Base-by-base conservation (phyloP, 2,113 vertebrate species). In the Trochalopteron elliotii region DNA sequence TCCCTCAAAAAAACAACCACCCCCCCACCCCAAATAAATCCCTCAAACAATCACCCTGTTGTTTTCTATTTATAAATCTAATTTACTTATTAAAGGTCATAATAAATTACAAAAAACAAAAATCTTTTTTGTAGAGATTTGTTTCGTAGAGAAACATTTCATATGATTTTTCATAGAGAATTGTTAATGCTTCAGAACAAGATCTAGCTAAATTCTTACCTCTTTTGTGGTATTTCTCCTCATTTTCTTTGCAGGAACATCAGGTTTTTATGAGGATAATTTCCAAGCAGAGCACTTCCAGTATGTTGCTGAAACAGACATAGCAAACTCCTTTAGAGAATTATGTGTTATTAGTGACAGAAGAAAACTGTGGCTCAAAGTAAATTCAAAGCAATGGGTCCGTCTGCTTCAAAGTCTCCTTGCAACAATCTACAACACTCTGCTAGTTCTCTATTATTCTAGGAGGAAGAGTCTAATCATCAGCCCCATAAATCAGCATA, bases 21-120 rank as follows among this genome's bases (percentile, higher is more conserved):
- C 0, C 2, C 3, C 21, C 4, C 22, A 1, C 5, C 16, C 19
- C 15, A 68, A 83, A 56, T 25, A 57, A n/a, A 30, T 2, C 3
- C 3, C 27, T 2, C 27, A 49, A 69, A 49, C 3, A 56, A 9
- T 8, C 9, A 59, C 1, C 7, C 1, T 33, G 10, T 24, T 72
- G 88, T 77, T 85, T 23, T 24, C 17, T 63, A 10, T 67, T 65
- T 59, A 47, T 22, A 12, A 78, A 42, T 78, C 12, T 52, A 22
- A 37, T 60, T 87, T 49, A 31, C 18, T 56, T 2, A 53, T 20
- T 25, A 19, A 5, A 67, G 71, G 7, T 47, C 10, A 50, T 27
- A 60, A 69, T 18, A 86, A 77, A 39, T 65, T 1, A 11, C 17
- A 44, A 49, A 1, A 3, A 80, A 2, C 17, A 69, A 68, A 30